A percentile compares a stretch with the other conserved stretches of the same genome.
These are phyloP conservation scores for Tachina fera DNA, from an alignment of 2,888 invertebrate genomes.

Conservation along the genomic window DNA sequence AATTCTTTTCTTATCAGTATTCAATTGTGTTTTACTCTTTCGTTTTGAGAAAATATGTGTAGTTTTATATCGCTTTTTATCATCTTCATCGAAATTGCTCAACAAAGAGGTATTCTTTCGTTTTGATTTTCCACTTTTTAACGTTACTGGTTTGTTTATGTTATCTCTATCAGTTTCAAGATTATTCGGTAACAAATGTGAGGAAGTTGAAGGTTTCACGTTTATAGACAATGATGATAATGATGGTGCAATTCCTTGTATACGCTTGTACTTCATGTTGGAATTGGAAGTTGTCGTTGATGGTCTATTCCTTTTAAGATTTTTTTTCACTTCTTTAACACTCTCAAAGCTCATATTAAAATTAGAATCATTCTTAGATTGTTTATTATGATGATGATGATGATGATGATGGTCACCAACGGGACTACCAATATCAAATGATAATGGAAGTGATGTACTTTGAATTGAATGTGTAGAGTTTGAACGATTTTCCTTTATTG, in stretches of 20 bases:
- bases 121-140: constrained; percentile 1
- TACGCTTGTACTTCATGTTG: neutral
- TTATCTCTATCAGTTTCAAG: neutral
- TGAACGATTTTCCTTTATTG: constrained; percentile 1
- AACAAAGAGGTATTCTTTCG: constrained; percentile 4
- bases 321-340: neutral
- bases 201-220: neutral
- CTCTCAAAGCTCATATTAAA: neutral
- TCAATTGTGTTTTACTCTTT: neutral
- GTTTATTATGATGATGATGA: too few relatives aligned
- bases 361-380: neutral
- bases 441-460: neutral
- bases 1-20: constrained; percentile 11
- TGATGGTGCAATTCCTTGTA: neutral
- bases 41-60: constrained; percentile 25
- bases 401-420: too few relatives aligned
- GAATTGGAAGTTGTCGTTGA: neutral
- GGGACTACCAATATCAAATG: neutral
- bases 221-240: neutral
- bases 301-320: neutral
- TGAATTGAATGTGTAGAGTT: constrained; percentile 1
- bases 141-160: neutral
- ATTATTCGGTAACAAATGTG: neutral
- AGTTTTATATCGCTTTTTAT: neutral
- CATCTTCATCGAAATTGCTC: too few relatives aligned